A percentile compares a stretch with the other conserved stretches of the same genome.
These are phyloP conservation scores for Bradypus variegatus DNA, from an alignment of 2,797 vertebrate genomes.

Conservation along the genomic window DNA sequence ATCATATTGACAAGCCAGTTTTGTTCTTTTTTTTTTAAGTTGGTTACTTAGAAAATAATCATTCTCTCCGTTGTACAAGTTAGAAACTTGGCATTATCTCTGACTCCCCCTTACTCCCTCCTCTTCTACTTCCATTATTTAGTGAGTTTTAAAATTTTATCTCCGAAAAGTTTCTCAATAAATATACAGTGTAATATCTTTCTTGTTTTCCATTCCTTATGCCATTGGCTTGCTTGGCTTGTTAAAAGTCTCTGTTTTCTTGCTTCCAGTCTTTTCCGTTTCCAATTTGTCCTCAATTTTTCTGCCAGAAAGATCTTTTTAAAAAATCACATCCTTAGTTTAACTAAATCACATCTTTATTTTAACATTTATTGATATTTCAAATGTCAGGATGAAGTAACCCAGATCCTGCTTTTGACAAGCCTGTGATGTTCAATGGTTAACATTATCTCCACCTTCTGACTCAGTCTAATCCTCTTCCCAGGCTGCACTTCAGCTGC, in stretches of 20 bases:
- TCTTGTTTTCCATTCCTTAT: neutral
- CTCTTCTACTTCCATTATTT: neutral
- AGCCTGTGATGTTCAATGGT: conserved; percentile 11
- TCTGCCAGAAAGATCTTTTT: neutral
- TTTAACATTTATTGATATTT: conserved; percentile 24
- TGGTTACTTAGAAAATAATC: conserved; percentile 3
- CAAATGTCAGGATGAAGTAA: conserved; percentile 18
- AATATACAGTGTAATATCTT: neutral
- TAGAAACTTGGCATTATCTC: conserved; percentile 22
- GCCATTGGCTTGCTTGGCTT: neutral
- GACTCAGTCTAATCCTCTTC: conserved; percentile 3
- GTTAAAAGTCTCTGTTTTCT: neutral
- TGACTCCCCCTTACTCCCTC: neutral
- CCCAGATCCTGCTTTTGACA: neutral
- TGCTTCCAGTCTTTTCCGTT: neutral
- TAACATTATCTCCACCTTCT: neutral
- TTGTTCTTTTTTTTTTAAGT: neutral
- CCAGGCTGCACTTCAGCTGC: neutral
- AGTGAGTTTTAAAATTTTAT: conserved; percentile 39
- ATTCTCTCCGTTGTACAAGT: neutral
- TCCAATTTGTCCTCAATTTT: conserved; percentile 17
- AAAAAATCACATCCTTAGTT: neutral
- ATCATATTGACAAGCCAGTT: neutral
- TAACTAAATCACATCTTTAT: neutral
- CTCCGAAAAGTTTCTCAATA: conserved; percentile 35